These are phyloP conservation scores for Drosophila nigricruria DNA, from an alignment of 2,888 invertebrate species.

Conservation along the genomic window DNA sequence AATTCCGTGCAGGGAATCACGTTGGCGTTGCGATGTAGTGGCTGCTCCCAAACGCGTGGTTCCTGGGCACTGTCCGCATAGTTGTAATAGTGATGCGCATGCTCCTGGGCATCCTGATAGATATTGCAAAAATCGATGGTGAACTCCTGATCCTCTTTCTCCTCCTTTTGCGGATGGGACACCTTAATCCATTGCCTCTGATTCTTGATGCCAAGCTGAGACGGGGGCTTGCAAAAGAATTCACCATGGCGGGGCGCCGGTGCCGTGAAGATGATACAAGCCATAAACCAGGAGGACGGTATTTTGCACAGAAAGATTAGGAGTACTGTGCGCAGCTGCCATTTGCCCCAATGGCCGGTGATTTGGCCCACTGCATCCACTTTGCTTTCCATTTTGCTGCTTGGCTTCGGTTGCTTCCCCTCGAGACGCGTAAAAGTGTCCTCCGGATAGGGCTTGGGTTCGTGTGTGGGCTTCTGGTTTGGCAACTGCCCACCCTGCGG, in stretches of 20 bases:
- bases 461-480: conserved; percentile 55
- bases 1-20: conserved; percentile 85
- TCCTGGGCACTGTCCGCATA: conserved; percentile 79
- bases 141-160: conserved; percentile 84
- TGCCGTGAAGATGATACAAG: conserved; percentile 86
- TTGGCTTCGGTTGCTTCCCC: conserved; percentile 73
- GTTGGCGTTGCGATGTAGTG: conserved; percentile 77
- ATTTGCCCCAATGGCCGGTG: conserved; percentile 85
- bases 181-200: conserved; percentile 85
- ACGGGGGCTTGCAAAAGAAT: conserved; percentile 85
- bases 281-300: conserved; percentile 86
- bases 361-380: conserved; percentile 85
- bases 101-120: conserved; percentile 84
- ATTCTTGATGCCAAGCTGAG: conserved; percentile 76
- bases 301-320: conserved; percentile 86
- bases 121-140: conserved; percentile 85
- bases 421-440: conserved; percentile 81
- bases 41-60: conserved; percentile 83
- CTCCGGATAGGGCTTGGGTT: conserved; percentile 78
- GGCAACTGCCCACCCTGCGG: conserved; percentile 35
- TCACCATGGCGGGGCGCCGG: conserved; percentile 85
- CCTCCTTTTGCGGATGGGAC: conserved; percentile 85
- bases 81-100: conserved; percentile 84
- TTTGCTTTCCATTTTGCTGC: conserved; percentile 82
- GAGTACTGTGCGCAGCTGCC: conserved; percentile 85